Percentiles rank a stretch among this genome's conserved stretches.
Conservation (phyloP, 2,113 vertebrate genomes). For the Trogon melanurus region DNA sequence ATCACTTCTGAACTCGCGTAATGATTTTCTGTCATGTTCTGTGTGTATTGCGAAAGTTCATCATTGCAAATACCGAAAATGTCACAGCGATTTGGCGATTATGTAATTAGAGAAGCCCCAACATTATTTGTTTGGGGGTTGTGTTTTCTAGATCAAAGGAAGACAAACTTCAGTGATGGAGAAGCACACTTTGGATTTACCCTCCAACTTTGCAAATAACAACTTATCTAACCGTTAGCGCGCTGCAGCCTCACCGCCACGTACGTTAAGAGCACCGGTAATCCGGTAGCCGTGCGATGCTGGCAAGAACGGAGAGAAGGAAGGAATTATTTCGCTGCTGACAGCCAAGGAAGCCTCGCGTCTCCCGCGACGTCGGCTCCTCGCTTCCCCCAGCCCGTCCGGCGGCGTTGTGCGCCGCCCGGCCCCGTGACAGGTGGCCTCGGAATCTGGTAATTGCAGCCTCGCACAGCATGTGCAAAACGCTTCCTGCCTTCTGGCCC, state of each 20-base stretch:
- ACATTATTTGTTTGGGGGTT: background rate
- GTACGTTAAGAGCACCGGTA: background rate
- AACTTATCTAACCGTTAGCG: background rate
- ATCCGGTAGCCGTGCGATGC: background rate
- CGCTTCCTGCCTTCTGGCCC: background rate
- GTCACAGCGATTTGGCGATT: background rate
- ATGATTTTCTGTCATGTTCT: conserved; percentile 7
- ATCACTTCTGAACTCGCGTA: conserved; percentile 6
- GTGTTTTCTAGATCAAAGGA: background rate
- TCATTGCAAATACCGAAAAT: background rate
- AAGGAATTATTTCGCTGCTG: background rate
- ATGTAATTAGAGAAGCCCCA: background rate
- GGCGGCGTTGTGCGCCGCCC: background rate
- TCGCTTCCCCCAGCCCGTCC: background rate
- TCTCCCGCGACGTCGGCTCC: background rate
- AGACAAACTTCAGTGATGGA: background rate
- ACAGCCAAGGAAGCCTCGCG: background rate
- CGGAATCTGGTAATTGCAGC: conserved; percentile 5
- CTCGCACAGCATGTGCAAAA: background rate
- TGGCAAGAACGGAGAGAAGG: background rate
- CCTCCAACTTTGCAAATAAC: background rate
- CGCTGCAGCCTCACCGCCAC: background rate
- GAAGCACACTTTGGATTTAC: background rate
- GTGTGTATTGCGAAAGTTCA: background rate
- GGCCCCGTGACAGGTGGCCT: conserved; percentile 1